Evolutionary conservation across 1,140 invertebrate species (phyloP).

Genomic region (Phenacoccus solenopsis): DNA sequence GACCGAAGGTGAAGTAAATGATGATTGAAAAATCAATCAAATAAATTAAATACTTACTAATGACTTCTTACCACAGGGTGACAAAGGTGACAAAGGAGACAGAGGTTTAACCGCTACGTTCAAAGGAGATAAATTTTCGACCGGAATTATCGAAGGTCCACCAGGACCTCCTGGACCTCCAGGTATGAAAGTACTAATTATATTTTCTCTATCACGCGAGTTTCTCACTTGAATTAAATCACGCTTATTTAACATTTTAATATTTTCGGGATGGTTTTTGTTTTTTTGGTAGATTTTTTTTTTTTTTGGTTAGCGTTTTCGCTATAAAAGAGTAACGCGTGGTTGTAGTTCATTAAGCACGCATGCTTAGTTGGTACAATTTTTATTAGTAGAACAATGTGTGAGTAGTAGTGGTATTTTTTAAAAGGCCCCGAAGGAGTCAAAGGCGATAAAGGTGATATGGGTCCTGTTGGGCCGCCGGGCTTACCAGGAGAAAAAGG

Average conservation of each 20-base stretch:
- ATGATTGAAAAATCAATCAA: slow-evolving; percentile 13
- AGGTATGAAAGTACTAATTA: slow-evolving; percentile 43
- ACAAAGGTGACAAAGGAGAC: slow-evolving; percentile 80
- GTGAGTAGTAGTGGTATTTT: slow-evolving; percentile 20
- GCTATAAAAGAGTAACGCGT: slow-evolving; percentile 20
- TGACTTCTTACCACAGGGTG: slow-evolving; percentile 47
- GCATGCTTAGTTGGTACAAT: slow-evolving; percentile 3
- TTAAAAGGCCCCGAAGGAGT: slow-evolving; percentile 41
- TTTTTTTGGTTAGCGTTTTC: slow-evolving; percentile 8
- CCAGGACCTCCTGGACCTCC: slow-evolving; percentile 81
- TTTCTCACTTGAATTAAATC: background rate
- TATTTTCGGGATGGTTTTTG: background rate
- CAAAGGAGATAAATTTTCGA: slow-evolving; percentile 70
- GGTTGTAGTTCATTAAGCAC: slow-evolving; percentile 8
- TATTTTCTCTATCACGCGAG: background rate
- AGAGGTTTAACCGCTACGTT: slow-evolving; percentile 77
- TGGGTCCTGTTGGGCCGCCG: slow-evolving; percentile 55
- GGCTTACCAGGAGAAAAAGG: slow-evolving; percentile 63
- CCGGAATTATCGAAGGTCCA: slow-evolving; percentile 84
- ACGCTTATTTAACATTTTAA: background rate
- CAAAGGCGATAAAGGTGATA: slow-evolving; percentile 63
- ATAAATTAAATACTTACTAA: background rate
- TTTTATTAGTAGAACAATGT: background rate
- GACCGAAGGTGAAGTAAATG: slow-evolving; percentile 65
- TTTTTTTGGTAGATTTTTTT: too few relatives aligned